These are phyloP conservation scores for Varroa destructor DNA, from an alignment of 1,140 invertebrate species.

Conservation along the genomic window DNA sequence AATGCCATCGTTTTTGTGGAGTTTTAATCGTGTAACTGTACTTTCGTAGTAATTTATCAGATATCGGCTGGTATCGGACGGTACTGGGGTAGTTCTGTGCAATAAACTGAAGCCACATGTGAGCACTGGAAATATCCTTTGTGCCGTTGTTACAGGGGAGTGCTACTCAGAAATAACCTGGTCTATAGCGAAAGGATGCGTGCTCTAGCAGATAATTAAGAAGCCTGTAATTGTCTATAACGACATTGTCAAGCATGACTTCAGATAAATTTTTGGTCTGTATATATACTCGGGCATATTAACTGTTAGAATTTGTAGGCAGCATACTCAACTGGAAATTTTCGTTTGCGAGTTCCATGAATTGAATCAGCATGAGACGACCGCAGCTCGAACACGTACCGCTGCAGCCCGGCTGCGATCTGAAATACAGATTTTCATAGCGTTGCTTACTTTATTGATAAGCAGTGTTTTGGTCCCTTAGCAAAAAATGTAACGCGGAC, in stretches of 20 bases:
- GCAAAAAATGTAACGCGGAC: no score
- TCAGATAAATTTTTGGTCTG: no score
- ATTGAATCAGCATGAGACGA: neutral
- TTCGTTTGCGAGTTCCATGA: neutral
- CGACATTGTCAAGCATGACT: no score
- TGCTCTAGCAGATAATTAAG: conserved; percentile 1
- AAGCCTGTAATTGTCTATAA: conserved; percentile 2
- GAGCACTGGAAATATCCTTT: neutral
- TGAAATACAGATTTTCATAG: neutral
- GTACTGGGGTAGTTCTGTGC: neutral
- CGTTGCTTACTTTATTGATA: no score
- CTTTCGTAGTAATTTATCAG: neutral
- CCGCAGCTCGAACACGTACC: neutral
- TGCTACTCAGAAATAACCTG: neutral
- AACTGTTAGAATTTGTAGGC: neutral
- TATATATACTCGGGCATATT: no score
- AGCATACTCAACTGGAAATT: neutral
- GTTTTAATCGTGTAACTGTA: no score
- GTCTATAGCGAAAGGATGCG: conserved; percentile 4
- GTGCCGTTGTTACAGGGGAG: conserved; percentile 20
- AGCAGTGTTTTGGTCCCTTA: no score
- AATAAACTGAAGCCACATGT: neutral
- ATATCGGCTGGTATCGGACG: neutral
- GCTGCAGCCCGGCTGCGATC: conserved; percentile 5
- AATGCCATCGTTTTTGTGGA: no score